Evolutionary conservation across 2,797 vertebrate species (phyloP), one percentile per base, ranked within the genome.

Genomic region (Cyclopterus lumpus): DNA sequence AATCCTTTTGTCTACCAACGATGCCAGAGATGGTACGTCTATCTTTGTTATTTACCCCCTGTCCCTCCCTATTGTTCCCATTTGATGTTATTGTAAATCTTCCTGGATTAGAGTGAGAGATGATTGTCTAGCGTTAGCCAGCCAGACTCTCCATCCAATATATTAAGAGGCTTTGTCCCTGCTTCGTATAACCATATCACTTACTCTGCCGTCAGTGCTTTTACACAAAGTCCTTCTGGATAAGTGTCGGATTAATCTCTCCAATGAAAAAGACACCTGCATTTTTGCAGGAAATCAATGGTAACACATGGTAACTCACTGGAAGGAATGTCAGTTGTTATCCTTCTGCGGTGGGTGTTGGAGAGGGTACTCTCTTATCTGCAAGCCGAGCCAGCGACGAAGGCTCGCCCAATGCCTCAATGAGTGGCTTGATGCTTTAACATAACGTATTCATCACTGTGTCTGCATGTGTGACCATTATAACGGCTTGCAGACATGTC

Each of bases 161-260:
- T 72, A 75, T 75, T 82, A 81, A 72, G 62, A 77, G 84, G 63
- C 69, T 80, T 76, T 74, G 73, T 71, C 77, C 81, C 70, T 69
- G 58, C 59, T 64, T 77, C 12, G 3, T 71, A 66, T 84, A 73
- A 75, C 59, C 12, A 3, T 58, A 73, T 75, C 75, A 63, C 65
- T 75, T 71, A 24, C 64, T 71, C 67, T 63, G 53, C 60, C 54
- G 65, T 63, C 67, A 30, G n/a, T 66, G 73, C 70, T 77, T 60
- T 49, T 75, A 67, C 61, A 30, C 62, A 59, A 63, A 77, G 69
- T 81, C 64, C 2, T 67, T 78, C 55, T 77, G 80, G 58, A 68
- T 77, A 72, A 84, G 60, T 83, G 83, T 85, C 78, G 67, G 58
- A 73, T 87, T 75, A 80, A 83, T 71, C 72, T 79, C 64, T 38